phyloP scores from a whole-genome alignment of 2,888 invertebrate species.

The Dryobotodes eremita region DNA sequence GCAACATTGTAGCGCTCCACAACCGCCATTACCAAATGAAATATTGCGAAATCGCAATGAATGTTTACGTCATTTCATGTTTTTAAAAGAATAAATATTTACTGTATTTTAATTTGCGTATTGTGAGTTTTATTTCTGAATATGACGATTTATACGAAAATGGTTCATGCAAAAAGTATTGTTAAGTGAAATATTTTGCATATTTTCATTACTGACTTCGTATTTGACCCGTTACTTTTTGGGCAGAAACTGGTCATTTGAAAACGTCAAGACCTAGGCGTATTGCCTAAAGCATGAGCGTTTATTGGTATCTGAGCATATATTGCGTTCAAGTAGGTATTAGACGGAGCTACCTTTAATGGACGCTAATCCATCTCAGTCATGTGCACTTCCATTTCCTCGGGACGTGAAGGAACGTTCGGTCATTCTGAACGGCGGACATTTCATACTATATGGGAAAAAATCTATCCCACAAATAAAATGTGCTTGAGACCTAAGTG shows the following conservation, averaged over 20 bases:
- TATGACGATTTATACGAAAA: background rate
- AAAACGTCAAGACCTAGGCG: slow-evolving; percentile 32
- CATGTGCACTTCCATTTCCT: slow-evolving; percentile 74
- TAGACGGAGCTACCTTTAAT: slow-evolving; percentile 71
- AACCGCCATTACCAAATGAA: slow-evolving; percentile 50
- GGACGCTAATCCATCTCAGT: slow-evolving; percentile 78
- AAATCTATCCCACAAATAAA: slow-evolving; percentile 57
- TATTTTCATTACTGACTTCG: background rate
- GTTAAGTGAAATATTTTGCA: background rate
- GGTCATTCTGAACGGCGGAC: slow-evolving; percentile 66
- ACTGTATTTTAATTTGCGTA: slow-evolving; percentile 15
- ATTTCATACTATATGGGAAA: slow-evolving; percentile 62
- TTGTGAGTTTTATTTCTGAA: slow-evolving; percentile 12
- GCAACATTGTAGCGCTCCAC: slow-evolving; percentile 49
- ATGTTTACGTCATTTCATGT: slow-evolving; percentile 36
- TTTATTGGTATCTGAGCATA: slow-evolving; percentile 66
- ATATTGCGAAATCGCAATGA: slow-evolving; percentile 49
- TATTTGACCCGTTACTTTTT: background rate
- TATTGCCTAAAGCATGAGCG: slow-evolving; percentile 54
- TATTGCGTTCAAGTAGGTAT: slow-evolving; percentile 65
- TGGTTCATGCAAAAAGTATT: background rate
- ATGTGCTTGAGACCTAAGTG: slow-evolving; percentile 45
- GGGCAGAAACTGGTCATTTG: background rate
- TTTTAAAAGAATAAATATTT: slow-evolving; percentile 45
- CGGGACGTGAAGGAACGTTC: slow-evolving; percentile 67